Evolutionary conservation across 2,113 vertebrate genomes (phyloP), one percentile per base, ranked within the genome.

Genomic region (Macaca nemestrina): DNA sequence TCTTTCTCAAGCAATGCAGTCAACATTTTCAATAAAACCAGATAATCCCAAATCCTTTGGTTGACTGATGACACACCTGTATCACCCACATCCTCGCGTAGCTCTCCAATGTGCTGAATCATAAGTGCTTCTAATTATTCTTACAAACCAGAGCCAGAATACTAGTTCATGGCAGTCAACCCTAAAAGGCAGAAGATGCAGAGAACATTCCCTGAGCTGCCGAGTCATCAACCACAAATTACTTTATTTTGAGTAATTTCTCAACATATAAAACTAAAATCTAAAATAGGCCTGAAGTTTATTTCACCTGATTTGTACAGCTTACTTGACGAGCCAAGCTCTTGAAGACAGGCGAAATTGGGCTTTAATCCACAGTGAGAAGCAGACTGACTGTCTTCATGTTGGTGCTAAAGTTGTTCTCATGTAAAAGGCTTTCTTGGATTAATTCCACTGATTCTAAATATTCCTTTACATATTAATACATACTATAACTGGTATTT

Each of bases 51-150:
- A 50, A 80, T 75, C 57, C 17, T 84, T 30, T 32, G 8, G 52
- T 68, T 0, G 5, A 16, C 25, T 59, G 16, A 82, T 6, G 3
- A 9, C 3, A 59, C 55, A 75, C 48, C 27, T 14, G 14, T 4
- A n/a, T 40, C 16, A 73, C 14, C 17, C 18, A 23, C 9, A 43
- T 27, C 2, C 7, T 27, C 3, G 64, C 20, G 35, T 67, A 57
- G 38, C 64, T 97, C 43, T 97, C 80, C 81, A 81, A 40, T 43
- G 93, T 97, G 2, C 76, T 97, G 93, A 93, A 87, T 61, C 13
- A 1, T 38, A 38, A 95, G 7, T 8, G 1, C 3, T 32, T 70
- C 35, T 73, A 43, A 35, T 70, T 38, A 27, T 25, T 76, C 11
- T 35, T 55, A 50, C 23, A 7, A 93, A 76, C 2, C 11, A 27